Conservation (phyloP, 2,888 invertebrate species). For the Lasioglossum malachurum region DNA sequence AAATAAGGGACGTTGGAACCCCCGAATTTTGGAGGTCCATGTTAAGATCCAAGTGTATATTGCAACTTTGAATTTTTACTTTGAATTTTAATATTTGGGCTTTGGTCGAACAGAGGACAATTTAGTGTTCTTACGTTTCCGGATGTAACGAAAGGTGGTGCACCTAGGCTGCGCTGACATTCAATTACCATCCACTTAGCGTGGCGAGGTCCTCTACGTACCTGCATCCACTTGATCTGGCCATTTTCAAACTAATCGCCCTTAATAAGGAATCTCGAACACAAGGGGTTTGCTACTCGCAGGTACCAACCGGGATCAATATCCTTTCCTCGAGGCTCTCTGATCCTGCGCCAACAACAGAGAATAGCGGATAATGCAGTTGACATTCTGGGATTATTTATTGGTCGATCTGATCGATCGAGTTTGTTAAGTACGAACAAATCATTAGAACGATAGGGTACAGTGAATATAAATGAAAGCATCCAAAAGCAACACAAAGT, state of each 20-base stretch:
- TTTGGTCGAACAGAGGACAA: neutral
- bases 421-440: neutral
- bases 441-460: neutral
- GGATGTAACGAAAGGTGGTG: constrained; percentile 32
- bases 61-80: neutral
- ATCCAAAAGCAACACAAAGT: neutral
- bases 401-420: neutral
- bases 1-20: neutral
- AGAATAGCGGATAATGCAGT: neutral
- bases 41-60: neutral
- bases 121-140: neutral
- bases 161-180: constrained; percentile 65
- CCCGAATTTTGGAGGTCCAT: neutral
- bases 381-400: constrained; percentile 6
- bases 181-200: constrained; percentile 72
- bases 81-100: neutral
- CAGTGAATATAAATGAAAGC: neutral
- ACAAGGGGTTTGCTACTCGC: constrained; percentile 49
- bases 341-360: constrained; percentile 38
- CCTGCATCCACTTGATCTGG: constrained; percentile 65
- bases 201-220: constrained; percentile 56
- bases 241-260: constrained; percentile 67
- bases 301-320: constrained; percentile 38
- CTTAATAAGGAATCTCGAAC: constrained; percentile 71
- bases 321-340: constrained; percentile 41